A percentile compares a stretch with the other conserved stretches of the same genome.
These are phyloP conservation scores for Drosophila mayri DNA, from an alignment of 1,140 invertebrate genomes.

Conservation along the genomic window DNA sequence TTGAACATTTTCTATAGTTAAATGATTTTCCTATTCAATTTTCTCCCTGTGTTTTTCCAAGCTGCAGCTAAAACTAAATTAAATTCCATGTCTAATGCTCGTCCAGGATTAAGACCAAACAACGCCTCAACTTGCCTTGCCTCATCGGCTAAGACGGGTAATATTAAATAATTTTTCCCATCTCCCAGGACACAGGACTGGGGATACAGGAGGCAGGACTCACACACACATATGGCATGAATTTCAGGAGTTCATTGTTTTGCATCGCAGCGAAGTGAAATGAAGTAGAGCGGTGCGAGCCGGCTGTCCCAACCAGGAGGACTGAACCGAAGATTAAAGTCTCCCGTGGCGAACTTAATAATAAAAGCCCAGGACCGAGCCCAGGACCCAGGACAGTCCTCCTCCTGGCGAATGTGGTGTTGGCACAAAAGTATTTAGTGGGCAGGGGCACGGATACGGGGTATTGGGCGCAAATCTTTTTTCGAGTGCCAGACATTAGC, in stretches of 20 bases:
- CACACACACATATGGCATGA: slow-evolving; percentile 71
- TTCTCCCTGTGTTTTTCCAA: slow-evolving; percentile 8
- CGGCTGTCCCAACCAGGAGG: slow-evolving; percentile 57
- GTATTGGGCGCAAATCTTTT: slow-evolving; percentile 69
- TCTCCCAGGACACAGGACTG: slow-evolving; percentile 32
- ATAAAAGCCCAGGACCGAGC: slow-evolving; percentile 65
- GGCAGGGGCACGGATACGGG: slow-evolving; percentile 15
- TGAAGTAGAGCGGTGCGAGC: slow-evolving; percentile 33
- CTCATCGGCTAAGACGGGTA: slow-evolving; percentile 69
- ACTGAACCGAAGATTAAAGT: slow-evolving; percentile 80
- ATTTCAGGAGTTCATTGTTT: slow-evolving; percentile 77
- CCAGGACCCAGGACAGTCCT: slow-evolving; percentile 8
- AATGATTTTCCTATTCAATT: too few relatives aligned
- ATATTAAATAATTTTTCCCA: slow-evolving; percentile 82
- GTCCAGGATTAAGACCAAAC: slow-evolving; percentile 76
- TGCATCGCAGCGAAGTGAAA: slow-evolving; percentile 65
- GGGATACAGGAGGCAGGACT: slow-evolving; percentile 8
- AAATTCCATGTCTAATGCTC: slow-evolving; percentile 83
- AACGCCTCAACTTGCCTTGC: slow-evolving; percentile 64
- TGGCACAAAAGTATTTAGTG: slow-evolving; percentile 64
- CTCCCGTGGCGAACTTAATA: slow-evolving; percentile 82
- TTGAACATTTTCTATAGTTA: too few relatives aligned
- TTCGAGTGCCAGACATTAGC: slow-evolving; percentile 80
- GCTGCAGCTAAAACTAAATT: slow-evolving; percentile 65
- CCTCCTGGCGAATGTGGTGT: slow-evolving; percentile 41